Conservation (phyloP, 1,140 invertebrate genomes). For the Ceratina australensis region DNA sequence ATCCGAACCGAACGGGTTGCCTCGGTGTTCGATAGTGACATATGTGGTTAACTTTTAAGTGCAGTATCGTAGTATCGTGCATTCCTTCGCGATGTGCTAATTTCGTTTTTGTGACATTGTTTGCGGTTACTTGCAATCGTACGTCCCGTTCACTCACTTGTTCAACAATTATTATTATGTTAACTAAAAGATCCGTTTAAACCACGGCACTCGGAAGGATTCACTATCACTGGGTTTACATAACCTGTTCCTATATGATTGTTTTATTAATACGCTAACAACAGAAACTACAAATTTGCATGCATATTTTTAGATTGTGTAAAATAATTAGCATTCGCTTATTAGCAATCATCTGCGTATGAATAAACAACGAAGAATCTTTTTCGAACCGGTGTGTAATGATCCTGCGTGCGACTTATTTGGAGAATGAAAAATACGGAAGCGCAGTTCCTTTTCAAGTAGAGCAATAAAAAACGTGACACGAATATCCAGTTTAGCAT, state of each 20-base stretch:
- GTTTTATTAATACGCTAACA: not conserved
- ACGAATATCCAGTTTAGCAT: slow-evolving; percentile 12
- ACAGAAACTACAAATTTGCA: too few relatives aligned
- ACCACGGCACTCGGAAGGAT: not conserved
- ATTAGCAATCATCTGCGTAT: not conserved
- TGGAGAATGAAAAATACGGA: slow-evolving; percentile 49
- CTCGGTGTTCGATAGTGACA: too few relatives aligned
- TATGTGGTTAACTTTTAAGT: too few relatives aligned
- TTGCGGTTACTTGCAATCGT: slow-evolving; percentile 23
- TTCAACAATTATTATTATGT: not conserved
- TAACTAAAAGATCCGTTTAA: not conserved
- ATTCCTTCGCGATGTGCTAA: slow-evolving; percentile 21
- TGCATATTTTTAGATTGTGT: not conserved
- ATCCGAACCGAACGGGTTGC: too few relatives aligned
- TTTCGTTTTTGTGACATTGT: not conserved
- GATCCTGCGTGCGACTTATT: not conserved
- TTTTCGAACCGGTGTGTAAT: too few relatives aligned
- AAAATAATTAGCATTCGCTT: slow-evolving; percentile 1
- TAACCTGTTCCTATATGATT: slow-evolving; percentile 25
- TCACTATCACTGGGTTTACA: not conserved
- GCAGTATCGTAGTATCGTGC: too few relatives aligned
- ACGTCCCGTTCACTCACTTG: not conserved
- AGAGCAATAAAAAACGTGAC: slow-evolving; percentile 31
- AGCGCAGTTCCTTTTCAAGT: slow-evolving; percentile 39
- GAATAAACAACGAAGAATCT: not conserved